These are phyloP conservation scores for Drosophila ogumai DNA, from an alignment of 1,140 invertebrate genomes.

Conservation along the genomic window DNA sequence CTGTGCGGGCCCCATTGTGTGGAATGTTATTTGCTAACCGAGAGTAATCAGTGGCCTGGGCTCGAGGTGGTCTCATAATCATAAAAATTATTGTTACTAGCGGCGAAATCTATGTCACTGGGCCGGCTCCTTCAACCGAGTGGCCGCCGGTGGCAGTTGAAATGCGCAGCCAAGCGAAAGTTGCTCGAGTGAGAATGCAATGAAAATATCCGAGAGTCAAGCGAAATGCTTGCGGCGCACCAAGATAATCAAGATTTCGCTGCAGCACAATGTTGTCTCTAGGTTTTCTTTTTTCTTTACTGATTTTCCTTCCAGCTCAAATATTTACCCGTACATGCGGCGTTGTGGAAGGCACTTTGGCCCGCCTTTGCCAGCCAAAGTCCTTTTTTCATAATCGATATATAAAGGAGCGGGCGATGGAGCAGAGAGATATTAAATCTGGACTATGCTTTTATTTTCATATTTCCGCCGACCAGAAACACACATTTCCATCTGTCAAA, in stretches of 20 bases:
- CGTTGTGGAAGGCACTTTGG: constrained; percentile 39
- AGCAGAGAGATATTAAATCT: constrained; percentile 27
- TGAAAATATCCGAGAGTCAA: constrained; percentile 75
- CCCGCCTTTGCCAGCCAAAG: constrained; percentile 9
- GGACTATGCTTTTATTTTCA: constrained; percentile 23
- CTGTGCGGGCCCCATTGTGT: constrained; percentile 58
- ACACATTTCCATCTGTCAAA: constrained; percentile 43
- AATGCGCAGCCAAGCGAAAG: constrained; percentile 69
- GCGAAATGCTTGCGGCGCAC: constrained; percentile 68
- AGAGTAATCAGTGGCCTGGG: constrained; percentile 71
- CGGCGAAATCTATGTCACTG: constrained; percentile 79
- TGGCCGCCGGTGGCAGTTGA: constrained; percentile 63
- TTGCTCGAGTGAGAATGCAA: constrained; percentile 72
- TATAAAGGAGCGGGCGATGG: constrained; percentile 14
- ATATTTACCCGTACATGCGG: constrained; percentile 29
- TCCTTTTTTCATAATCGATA: constrained; percentile 36
- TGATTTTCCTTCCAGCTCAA: constrained; percentile 19
- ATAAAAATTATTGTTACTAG: constrained; percentile 83
- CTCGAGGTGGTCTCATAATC: constrained; percentile 78
- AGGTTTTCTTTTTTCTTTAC: background rate
- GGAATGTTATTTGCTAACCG: constrained; percentile 80
- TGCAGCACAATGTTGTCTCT: constrained; percentile 46
- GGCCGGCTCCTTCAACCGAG: constrained; percentile 8
- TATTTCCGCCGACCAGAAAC: constrained; percentile 3
- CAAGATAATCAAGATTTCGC: constrained; percentile 73